phyloP scores from a whole-genome alignment of 2,888 invertebrate genomes.

The Catonia carolina region DNA sequence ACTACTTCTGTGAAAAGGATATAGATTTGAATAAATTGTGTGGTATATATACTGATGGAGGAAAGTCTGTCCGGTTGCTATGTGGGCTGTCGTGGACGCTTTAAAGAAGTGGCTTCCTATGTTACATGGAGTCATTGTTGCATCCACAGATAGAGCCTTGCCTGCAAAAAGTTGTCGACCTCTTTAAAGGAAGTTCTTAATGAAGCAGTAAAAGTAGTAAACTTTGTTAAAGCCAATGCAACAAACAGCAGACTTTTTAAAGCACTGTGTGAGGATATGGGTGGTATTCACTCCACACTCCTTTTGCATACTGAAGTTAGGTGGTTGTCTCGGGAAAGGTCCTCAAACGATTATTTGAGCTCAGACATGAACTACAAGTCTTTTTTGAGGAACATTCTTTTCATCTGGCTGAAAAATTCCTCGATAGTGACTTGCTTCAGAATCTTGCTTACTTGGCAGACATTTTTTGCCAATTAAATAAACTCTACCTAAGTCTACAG shows the following conservation, averaged over 20 bases:
- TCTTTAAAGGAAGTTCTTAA: conserved; percentile 14
- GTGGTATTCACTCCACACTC: conserved; percentile 21
- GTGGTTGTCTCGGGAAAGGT: conserved; percentile 28
- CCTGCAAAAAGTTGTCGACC: conserved; percentile 22
- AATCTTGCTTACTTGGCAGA: conserved; percentile 1
- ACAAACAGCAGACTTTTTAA: conserved; percentile 28
- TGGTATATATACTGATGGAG: no score
- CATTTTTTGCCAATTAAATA: conserved; percentile 4
- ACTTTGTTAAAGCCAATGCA: conserved; percentile 31
- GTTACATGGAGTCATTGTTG: conserved; percentile 26
- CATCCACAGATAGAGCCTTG: conserved; percentile 28
- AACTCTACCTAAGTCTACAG: not conserved
- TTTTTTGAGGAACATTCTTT: conserved; percentile 7
- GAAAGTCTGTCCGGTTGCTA: no score
- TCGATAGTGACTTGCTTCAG: not conserved
- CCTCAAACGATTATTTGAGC: conserved; percentile 11
- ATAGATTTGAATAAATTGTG: conserved; percentile 10
- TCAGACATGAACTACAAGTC: conserved; percentile 7
- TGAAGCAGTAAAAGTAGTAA: conserved; percentile 25
- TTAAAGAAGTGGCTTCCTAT: conserved; percentile 9
- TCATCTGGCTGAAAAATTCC: not conserved
- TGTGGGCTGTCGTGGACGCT: no score
- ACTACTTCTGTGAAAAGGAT: conserved; percentile 6
- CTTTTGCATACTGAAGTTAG: conserved; percentile 28
- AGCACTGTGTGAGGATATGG: conserved; percentile 29